Evolutionary conservation across 2,797 vertebrate genomes (phyloP).

Genomic region (Chrysocyon brachyurus): DNA sequence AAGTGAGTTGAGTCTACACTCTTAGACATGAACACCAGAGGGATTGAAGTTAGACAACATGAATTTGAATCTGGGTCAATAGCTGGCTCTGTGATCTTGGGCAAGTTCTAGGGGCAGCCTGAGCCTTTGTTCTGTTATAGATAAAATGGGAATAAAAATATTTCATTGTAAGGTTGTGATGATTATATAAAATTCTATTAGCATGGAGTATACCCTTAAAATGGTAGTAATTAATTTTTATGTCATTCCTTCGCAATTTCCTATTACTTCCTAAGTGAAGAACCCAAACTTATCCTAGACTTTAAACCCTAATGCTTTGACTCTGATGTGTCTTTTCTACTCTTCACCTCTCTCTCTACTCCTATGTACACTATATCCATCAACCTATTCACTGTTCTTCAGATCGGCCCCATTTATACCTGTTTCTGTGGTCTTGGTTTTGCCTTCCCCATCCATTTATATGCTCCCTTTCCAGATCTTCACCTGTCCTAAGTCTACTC

Average conservation of each 20-base stretch:
- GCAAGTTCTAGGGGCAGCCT: neutral
- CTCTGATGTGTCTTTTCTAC: neutral
- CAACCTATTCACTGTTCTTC: neutral
- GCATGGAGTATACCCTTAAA: neutral
- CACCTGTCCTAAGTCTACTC: neutral
- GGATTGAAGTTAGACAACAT: neutral
- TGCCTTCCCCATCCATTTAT: neutral
- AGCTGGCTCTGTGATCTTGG: neutral
- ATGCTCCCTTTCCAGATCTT: neutral
- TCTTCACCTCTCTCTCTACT: neutral
- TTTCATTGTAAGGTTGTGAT: neutral
- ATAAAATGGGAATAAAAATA: constrained; percentile 25
- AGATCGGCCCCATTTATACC: neutral
- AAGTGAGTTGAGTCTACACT: neutral
- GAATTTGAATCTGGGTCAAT: neutral
- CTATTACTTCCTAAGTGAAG: neutral
- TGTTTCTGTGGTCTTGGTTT: neutral
- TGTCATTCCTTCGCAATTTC: constrained; percentile 2
- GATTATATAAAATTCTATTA: constrained; percentile 30
- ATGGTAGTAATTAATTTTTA: constrained; percentile 54
- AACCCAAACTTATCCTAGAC: neutral
- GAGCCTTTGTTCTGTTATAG: neutral
- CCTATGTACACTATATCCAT: neutral
- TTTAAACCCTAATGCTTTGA: neutral
- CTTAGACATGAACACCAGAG: neutral